Evolutionary conservation across 2,113 vertebrate species (phyloP).

Genomic region (Balaeniceps rex): DNA sequence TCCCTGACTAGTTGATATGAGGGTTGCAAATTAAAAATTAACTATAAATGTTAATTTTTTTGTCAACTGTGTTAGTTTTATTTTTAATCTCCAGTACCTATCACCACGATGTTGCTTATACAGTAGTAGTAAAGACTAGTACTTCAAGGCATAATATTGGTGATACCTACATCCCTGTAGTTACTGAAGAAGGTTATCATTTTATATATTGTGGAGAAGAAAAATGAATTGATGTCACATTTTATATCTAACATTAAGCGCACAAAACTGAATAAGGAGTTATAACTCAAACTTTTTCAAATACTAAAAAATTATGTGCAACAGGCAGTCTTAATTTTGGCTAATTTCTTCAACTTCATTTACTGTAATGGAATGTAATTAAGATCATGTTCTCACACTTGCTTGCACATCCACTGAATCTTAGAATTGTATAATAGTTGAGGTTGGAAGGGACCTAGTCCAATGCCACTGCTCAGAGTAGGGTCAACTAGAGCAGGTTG

Average conservation of each 20-base stretch:
- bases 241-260: background rate
- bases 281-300: background rate
- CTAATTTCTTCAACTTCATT: background rate
- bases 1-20: background rate
- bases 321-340: background rate
- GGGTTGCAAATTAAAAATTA: background rate
- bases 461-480: background rate
- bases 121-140: background rate
- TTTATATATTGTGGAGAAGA: background rate
- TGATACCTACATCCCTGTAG: background rate
- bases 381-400: background rate
- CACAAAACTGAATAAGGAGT: background rate
- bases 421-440: background rate
- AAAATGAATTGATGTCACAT: background rate
- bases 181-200: background rate
- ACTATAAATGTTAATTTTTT: background rate
- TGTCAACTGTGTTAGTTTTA: background rate
- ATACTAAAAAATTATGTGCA: background rate
- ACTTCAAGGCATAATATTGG: background rate
- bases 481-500: background rate
- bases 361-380: background rate
- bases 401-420: background rate
- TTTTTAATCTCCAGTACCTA: too few species aligned
- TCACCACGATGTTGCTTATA: background rate
- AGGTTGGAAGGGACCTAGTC: background rate